phyloP scores from a whole-genome alignment of 2,113 vertebrate genomes.

The Archocentrus centrarchus region DNA sequence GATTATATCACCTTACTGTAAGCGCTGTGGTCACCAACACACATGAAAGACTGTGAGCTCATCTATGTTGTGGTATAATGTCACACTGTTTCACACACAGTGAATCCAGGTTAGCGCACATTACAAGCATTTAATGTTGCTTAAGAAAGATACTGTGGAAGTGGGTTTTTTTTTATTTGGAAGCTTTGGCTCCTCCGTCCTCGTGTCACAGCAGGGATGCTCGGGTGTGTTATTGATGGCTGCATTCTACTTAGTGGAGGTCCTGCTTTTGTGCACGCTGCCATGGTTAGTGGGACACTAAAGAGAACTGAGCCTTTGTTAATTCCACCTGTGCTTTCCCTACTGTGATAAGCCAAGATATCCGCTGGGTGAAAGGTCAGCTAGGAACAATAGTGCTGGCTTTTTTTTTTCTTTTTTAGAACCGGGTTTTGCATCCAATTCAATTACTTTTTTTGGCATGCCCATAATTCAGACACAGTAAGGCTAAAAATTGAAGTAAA shows the following conservation, averaged over 20 bases:
- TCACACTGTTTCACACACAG: not conserved
- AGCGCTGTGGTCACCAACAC: not conserved
- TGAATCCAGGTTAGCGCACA: not conserved
- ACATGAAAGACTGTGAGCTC: not conserved
- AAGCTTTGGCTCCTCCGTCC: not conserved
- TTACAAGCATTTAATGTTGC: not conserved
- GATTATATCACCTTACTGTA: not conserved
- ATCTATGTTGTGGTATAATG: too few species aligned
- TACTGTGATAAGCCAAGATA: constrained; percentile 7
- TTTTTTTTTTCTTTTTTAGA: fast-evolving
- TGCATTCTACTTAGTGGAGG: not conserved
- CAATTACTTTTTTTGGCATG: not conserved
- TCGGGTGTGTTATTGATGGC: not conserved
- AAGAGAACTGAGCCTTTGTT: not conserved
- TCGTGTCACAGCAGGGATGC: not conserved
- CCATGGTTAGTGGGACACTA: not conserved
- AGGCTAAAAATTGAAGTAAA: not conserved
- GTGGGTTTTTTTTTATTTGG: not conserved
- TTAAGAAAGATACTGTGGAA: not conserved
- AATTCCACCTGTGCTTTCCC: constrained; percentile 18
- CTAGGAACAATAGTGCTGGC: not conserved
- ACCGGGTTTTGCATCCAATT: not conserved
- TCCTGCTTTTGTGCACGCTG: constrained; percentile 6
- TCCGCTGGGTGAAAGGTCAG: constrained; percentile 13
- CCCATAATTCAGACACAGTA: not conserved